Percentiles rank a stretch among this genome's conserved stretches.
phyloP scores from a whole-genome alignment of 2,888 invertebrate genomes.

The Leptopterna dolabrata region DNA sequence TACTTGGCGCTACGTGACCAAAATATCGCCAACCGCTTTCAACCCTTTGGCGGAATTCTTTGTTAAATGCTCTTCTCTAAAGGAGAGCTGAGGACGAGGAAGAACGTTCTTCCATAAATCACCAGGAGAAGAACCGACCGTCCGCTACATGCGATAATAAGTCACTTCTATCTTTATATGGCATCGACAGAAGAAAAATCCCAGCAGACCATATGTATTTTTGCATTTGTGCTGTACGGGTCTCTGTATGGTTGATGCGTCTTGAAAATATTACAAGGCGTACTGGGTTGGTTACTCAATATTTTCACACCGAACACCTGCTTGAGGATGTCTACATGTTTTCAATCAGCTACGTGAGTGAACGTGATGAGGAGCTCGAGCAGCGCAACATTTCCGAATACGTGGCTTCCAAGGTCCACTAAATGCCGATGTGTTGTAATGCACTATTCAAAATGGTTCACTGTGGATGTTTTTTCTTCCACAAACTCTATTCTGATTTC shows the following conservation, averaged over 20 bases:
- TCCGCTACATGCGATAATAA: background rate
- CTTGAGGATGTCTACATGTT: background rate
- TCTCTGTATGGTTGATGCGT: background rate
- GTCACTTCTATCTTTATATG: background rate
- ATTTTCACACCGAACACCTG: background rate
- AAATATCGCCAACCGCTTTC: background rate
- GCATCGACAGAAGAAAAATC: background rate
- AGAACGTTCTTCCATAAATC: background rate
- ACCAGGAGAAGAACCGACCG: background rate
- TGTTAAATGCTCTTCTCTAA: background rate
- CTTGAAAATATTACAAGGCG: background rate
- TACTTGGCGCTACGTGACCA: background rate
- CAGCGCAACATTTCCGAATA: background rate
- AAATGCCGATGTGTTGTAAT: background rate
- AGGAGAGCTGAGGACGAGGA: background rate
- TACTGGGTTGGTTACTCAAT: background rate
- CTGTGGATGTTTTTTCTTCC: too few species aligned
- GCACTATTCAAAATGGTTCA: background rate
- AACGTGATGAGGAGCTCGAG: background rate
- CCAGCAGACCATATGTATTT: background rate
- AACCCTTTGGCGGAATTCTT: background rate
- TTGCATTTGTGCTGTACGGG: background rate
- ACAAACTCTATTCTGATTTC: too few species aligned
- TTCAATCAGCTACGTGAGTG: conserved; percentile 3
- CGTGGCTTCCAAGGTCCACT: background rate